Percentiles rank a stretch among this genome's conserved stretches.
These are phyloP conservation scores for Scaptomyza parva DNA, from an alignment of 2,888 invertebrate genomes.

Conservation along the genomic window DNA sequence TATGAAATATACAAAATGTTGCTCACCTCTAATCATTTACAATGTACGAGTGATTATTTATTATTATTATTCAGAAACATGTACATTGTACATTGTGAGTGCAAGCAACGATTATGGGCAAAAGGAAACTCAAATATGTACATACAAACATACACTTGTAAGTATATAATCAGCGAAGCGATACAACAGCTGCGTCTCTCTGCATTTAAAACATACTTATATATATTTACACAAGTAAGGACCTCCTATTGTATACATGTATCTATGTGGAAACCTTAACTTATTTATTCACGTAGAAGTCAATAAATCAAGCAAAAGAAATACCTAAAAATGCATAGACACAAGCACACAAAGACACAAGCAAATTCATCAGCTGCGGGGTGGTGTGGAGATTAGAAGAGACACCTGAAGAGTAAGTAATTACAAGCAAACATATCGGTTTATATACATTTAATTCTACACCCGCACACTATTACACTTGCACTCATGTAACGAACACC, in stretches of 20 bases:
- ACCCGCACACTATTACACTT: conserved; percentile 42
- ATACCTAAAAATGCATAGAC: conserved; percentile 45
- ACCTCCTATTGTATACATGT: conserved; percentile 2
- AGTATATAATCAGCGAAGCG: conserved; percentile 58
- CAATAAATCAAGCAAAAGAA: conserved; percentile 46
- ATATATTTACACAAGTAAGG: neutral
- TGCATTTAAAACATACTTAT: conserved; percentile 6
- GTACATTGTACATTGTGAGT: conserved; percentile 12
- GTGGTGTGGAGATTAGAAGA: conserved; percentile 9
- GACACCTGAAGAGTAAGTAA: conserved; percentile 46
- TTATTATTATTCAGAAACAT: neutral
- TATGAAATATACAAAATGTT: no score
- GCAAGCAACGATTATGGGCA: conserved; percentile 41
- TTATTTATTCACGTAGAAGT: conserved; percentile 21
- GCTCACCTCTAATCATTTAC: conserved; percentile 37
- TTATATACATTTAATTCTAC: conserved; percentile 32
- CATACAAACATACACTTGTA: conserved; percentile 3
- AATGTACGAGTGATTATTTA: neutral
- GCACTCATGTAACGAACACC: conserved; percentile 45
- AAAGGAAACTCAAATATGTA: conserved; percentile 46
- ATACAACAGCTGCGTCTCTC: conserved; percentile 60
- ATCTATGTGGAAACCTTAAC: neutral
- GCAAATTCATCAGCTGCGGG: neutral
- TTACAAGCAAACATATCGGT: conserved; percentile 32
- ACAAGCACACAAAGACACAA: neutral